Conservation (phyloP, 2,113 vertebrate genomes). For the Haemorhous mexicanus region DNA sequence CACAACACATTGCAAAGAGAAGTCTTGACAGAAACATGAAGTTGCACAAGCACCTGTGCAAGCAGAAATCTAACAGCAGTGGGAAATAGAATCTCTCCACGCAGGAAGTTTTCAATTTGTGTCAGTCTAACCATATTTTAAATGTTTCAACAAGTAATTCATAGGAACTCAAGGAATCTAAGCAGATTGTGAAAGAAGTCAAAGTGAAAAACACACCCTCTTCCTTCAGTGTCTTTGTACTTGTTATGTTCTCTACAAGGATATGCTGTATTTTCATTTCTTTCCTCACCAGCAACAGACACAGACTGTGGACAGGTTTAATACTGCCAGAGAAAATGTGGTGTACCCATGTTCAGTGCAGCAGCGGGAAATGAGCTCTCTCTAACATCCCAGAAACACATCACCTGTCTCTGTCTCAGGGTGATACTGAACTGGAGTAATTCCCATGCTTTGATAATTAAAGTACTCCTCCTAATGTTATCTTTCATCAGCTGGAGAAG, state of each 20-base stretch:
- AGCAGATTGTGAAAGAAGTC: not conserved
- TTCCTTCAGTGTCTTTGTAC: not conserved
- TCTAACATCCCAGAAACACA: not conserved
- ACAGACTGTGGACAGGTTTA: not conserved
- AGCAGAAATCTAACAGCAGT: not conserved
- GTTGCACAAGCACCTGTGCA: not conserved
- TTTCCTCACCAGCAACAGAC: not conserved
- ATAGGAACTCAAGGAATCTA: not conserved
- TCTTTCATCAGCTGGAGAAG: slow-evolving; percentile 7
- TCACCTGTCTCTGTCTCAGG: slow-evolving; percentile 13
- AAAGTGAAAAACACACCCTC: not conserved
- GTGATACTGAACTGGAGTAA: not conserved
- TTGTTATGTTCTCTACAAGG: not conserved
- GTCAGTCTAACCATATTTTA: not conserved
- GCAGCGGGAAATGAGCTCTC: not conserved
- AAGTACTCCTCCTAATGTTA: slow-evolving; percentile 11
- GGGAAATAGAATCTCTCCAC: not conserved
- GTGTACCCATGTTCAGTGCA: not conserved
- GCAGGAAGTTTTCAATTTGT: not conserved
- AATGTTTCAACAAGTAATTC: not conserved
- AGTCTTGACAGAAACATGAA: not conserved
- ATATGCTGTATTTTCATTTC: not conserved
- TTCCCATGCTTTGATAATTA: slow-evolving; percentile 7
- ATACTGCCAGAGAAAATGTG: not conserved
- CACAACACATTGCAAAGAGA: not conserved